Evolutionary conservation across 1,140 invertebrate species (phyloP), one percentile per base, ranked within the genome.

Genomic region (Onthophagus taurus): DNA sequence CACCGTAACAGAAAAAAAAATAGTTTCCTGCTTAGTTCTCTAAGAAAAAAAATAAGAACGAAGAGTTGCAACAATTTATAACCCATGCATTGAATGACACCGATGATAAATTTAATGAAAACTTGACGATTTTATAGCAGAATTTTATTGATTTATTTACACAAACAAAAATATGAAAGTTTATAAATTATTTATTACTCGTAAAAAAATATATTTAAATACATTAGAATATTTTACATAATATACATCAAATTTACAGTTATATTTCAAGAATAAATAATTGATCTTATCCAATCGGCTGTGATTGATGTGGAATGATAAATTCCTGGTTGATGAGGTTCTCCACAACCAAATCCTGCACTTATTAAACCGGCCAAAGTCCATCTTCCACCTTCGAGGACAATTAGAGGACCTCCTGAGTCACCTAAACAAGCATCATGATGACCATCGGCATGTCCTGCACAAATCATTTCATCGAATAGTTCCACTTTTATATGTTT

Each of bases 401-500:
- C 78, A 54, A 88, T 81, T 6, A 90, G 61, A 0, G 87, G 85
- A 1, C 88, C 86, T 1, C 87, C 88, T 8, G 84, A 88, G 61
- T 90, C 87, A 19, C 86, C 84, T 56, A 89, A 67, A 56, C 85
- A 89, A 9, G 85, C 85, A 57, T 89, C 85, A 59, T 82, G 83
- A 48, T 81, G 76, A 1, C 85, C 85, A 52, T 85, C 78, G 6
- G 82, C 78, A 51, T 88, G 83, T 6, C 85, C 85, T 4, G 85
- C 85, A 66, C 85, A 89, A 33, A 89, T 76, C 84, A 88, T 88
- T 62, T 87, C 84, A 6, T 72, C 70, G 53, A 79, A 76, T 3
- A 81, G 68, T 52, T 86, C 80, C 1, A 86, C 76, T 31, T 73
- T 72, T 19, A 87, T 87, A 52, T 80, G 77, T 52, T 85, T 85